Base-by-base conservation (phyloP, 2,113 vertebrate genomes). In the Bambusicola thoracicus region DNA sequence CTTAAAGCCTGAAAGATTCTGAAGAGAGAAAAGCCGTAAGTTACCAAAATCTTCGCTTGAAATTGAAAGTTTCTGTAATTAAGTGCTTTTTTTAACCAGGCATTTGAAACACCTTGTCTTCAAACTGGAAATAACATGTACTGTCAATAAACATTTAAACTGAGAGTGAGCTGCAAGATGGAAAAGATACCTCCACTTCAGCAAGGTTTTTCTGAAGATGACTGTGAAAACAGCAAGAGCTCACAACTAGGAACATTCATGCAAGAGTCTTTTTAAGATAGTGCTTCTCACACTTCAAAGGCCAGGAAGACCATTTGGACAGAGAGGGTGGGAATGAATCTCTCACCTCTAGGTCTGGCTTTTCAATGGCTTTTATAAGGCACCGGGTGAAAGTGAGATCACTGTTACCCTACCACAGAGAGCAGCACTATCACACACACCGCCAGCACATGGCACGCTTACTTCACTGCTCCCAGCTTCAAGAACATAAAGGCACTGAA, bases 11-110 rank as follows among this genome's bases (percentile, higher is more conserved):
- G 16, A 41, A 85, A 51, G 48, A 85, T 32, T 44, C 76, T 88
- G 72, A 87, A 80, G 24, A 81, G 10, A 94, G 14, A 85, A 85
- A 91, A 88, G 41, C 22, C 53, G 40, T 44, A 81, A 44, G 51
- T 75, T 91, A 77, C 53, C n/a, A 80, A 63, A 80, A 74, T 4
- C 79, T 9, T 67, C 67, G 5, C 44, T 67, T 82, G 36, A 68
- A 91, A 89, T 53, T 0, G 29, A 56, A 63, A 56, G 3, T 12
- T 85, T 80, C 34, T 55, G 21, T 32, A 80, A 67, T 44, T 19
- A 89, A 73, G 19, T 49, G 7, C 13, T 67, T n/a, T 46, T 67
- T 43, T 51, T 51, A 70, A 81, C 25, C 34, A 32, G n/a, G 8
- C 59, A 59, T 68, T 84, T 86, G n/a, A 92, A 77, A 34, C 18